Percentiles rank a stretch among this genome's conserved stretches.
Evolutionary conservation across 2,113 vertebrate species (phyloP).

Genomic region (Haplochromis vanheusdeni): DNA sequence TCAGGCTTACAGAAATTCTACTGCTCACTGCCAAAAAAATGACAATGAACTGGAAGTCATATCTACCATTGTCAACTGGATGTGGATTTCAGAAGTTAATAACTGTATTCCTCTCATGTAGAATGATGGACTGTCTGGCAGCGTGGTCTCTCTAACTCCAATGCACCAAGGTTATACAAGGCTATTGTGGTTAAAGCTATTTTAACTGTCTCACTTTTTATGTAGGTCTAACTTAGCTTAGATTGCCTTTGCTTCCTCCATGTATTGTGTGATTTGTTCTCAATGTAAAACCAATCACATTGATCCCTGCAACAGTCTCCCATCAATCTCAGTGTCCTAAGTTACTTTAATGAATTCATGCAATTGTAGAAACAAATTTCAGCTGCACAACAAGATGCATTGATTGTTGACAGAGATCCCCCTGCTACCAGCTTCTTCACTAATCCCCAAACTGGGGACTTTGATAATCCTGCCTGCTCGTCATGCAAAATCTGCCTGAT

Average conservation of each 20-base stretch:
- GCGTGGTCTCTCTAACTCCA: background rate
- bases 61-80: background rate
- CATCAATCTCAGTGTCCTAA: background rate
- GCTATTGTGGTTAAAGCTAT: background rate
- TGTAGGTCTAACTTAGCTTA: background rate
- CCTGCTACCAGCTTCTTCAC: background rate
- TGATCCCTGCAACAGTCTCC: background rate
- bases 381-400: background rate
- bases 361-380: background rate
- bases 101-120: background rate
- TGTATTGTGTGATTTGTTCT: background rate
- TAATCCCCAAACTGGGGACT: background rate
- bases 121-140: background rate
- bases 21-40: background rate
- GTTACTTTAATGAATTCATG: background rate
- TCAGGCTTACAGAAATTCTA: background rate
- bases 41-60: background rate
- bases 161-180: background rate
- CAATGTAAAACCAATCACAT: background rate
- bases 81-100: background rate
- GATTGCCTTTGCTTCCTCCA: background rate
- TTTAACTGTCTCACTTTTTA: background rate
- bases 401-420: background rate
- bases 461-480: background rate
- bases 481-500: background rate